Conservation (phyloP, 2,797 vertebrate species). For the Borostomias antarcticus region DNA sequence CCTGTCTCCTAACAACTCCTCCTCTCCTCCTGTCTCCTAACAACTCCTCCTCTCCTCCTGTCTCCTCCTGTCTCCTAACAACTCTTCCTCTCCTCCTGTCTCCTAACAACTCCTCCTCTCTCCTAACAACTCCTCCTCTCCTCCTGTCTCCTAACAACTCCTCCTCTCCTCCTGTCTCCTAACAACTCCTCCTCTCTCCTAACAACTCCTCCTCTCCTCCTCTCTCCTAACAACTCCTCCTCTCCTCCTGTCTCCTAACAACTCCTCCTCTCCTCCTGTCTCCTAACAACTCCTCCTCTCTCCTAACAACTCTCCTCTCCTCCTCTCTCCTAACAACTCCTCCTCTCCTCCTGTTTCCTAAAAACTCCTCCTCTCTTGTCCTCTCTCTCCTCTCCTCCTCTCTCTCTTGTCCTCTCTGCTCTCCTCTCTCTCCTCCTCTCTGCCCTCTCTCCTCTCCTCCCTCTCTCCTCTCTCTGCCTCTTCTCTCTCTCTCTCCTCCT, state of each 20-base stretch:
- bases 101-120: background rate
- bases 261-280: background rate
- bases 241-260: background rate
- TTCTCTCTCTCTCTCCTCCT: background rate
- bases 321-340: background rate
- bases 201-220: background rate
- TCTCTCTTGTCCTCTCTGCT: conserved; percentile 2
- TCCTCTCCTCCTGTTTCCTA: background rate
- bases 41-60: background rate
- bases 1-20: background rate
- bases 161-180: background rate
- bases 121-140: background rate
- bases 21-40: background rate
- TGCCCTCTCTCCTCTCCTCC: background rate
- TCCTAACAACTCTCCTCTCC: too few relatives aligned
- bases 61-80: background rate
- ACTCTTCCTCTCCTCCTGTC: background rate
- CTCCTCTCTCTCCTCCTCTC: background rate
- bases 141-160: background rate
- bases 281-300: background rate
- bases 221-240: background rate
- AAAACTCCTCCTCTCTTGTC: background rate
- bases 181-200: background rate
- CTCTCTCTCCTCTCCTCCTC: background rate
- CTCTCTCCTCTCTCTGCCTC: background rate